Evolutionary conservation across 1,140 invertebrate genomes (phyloP).

Genomic region (Pectinophora gossypiella): DNA sequence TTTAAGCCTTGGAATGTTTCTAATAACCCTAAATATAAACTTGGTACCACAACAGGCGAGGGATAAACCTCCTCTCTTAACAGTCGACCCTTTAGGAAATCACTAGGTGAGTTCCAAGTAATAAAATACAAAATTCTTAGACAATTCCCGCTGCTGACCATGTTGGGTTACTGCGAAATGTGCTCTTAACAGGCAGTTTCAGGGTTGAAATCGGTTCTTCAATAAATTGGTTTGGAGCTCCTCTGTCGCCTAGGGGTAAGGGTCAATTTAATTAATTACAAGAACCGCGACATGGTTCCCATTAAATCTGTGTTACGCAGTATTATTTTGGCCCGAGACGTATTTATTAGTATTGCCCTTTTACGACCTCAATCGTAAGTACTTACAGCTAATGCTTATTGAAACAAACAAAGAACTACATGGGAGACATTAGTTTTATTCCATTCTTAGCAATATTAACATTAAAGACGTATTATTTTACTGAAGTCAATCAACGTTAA

Average conservation of each 20-base stretch:
- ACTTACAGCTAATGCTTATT: constrained; percentile 13
- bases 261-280: constrained; percentile 53
- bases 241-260: constrained; percentile 26
- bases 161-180: constrained; percentile 10
- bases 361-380: no score
- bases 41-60: constrained; percentile 13
- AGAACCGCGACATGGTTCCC: constrained; percentile 36
- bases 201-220: constrained; percentile 21
- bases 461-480: no score
- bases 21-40: constrained; percentile 28
- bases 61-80: constrained; percentile 35
- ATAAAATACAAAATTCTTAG: constrained; percentile 32
- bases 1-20: no score
- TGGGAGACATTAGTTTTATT: no score
- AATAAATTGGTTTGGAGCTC: constrained; percentile 17
- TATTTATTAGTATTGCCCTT: constrained; percentile 26
- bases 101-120: constrained; percentile 29
- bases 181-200: constrained; percentile 11
- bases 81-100: constrained; percentile 29
- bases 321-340: constrained; percentile 28
- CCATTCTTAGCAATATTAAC: no score
- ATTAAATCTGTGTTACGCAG: constrained; percentile 39
- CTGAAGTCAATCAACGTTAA: no score
- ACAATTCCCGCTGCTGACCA: constrained; percentile 17
- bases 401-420: no score